Evolutionary conservation across 1,140 invertebrate genomes (phyloP), one percentile per base, ranked within the genome.

Genomic region (Melanaphis sacchari): DNA sequence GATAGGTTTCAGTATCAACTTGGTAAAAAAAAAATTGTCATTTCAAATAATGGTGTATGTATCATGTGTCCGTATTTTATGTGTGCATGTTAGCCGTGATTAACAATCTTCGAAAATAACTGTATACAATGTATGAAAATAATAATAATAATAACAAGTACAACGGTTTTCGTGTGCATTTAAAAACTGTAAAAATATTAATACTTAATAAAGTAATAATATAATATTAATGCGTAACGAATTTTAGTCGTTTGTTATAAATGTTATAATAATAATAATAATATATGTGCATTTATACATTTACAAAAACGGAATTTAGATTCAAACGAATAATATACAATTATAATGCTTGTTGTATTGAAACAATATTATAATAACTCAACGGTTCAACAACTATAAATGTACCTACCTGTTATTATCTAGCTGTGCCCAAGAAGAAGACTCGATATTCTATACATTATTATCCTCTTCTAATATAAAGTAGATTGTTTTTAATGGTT

Each of bases 401-500:
- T n/a, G 15, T n/a, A 76, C 0, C 31, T 76, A n/a, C 3, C 26
- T 15, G 31, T 11, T 66, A 66, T 76, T n/a, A 0, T n/a, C n/a
- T n/a, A 9, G 6, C 22, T 66, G 5, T 76, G 5, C 31, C 3
- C 54, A 2, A 18, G 46, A 18, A n/a, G 31, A 76, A n/a, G n/a
- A n/a, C n/a, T 66, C 15, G 59, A 76, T 76, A 76, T 76, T n/a
- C 38, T 38, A 84, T 85, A n/a, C 11, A 85, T 85, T 43, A 85
- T 85, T 43, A 43, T 85, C 84, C 26, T 85, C 76, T 43, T 85
- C 59, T 76, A 76, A n/a, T 76, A 76, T n/a, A 76, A 76, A 85
- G 41, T 85, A 41, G 84, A 85, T 43, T 85, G 41, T 43, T 43
- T 85, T 85, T 85, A 31, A 46, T 88, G 38, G 85, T 36, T 88